A percentile compares a stretch with the other conserved stretches of the same genome.
These are phyloP conservation scores for Darevskia mixta DNA, from an alignment of 2,797 vertebrate species.

Conservation along the genomic window DNA sequence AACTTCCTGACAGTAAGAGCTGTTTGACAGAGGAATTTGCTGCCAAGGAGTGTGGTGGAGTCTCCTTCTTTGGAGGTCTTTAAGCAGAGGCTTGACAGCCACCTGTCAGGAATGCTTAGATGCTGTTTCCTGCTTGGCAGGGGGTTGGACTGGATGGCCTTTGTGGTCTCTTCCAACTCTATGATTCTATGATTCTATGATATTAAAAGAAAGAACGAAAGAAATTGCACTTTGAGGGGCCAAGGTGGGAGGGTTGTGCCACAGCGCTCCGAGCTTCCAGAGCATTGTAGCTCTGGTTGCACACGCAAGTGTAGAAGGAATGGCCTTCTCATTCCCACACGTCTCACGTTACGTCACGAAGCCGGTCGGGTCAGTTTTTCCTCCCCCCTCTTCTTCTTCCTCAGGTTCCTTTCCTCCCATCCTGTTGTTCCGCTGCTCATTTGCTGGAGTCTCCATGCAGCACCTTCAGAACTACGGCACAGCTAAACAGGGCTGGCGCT, in stretches of 20 bases:
- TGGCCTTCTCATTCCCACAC: constrained; percentile 23
- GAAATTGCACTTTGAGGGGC: background rate
- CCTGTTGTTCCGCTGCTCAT: background rate
- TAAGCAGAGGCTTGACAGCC: too few relatives aligned
- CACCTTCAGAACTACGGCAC: background rate
- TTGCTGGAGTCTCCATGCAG: background rate
- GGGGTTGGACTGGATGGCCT: too few relatives aligned
- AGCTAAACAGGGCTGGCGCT: background rate
- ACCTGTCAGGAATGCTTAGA: too few relatives aligned
- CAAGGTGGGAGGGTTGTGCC: background rate
- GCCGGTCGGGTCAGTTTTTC: background rate
- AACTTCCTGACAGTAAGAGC: too few relatives aligned
- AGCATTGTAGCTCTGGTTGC: background rate
- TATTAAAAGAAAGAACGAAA: too few relatives aligned
- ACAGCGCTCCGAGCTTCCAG: background rate
- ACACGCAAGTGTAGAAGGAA: background rate
- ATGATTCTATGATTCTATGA: too few relatives aligned
- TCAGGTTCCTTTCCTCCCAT: background rate
- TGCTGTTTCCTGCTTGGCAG: too few relatives aligned
- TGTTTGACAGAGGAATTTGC: too few relatives aligned
- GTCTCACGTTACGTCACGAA: constrained; percentile 19
- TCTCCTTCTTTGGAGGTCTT: too few relatives aligned
- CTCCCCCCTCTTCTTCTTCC: too few relatives aligned
- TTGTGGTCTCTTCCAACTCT: too few relatives aligned
- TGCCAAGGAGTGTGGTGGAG: too few relatives aligned